Conservation (phyloP, 1,140 invertebrate species). For the Drosophila oshimai region DNA sequence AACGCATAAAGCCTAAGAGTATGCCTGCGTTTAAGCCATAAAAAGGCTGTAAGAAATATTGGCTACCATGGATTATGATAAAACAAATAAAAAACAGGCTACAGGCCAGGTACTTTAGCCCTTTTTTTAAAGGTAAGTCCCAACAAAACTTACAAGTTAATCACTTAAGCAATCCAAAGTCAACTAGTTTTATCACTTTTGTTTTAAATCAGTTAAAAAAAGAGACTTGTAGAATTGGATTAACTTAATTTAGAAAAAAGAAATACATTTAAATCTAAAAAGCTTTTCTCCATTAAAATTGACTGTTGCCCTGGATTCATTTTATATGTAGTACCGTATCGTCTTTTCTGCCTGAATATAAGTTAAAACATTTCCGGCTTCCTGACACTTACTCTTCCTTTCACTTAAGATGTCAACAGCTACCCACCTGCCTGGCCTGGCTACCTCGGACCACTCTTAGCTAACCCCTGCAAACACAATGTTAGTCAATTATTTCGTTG, state of each 20-base stretch:
- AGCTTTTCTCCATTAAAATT: background rate
- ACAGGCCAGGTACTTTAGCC: background rate
- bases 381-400: slow-evolving; percentile 47
- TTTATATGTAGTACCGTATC: background rate
- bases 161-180: no score
- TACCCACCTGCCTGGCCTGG: slow-evolving; percentile 8
- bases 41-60: slow-evolving; percentile 20
- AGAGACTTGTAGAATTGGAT: no score
- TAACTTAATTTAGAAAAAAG: no score
- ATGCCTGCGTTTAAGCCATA: slow-evolving; percentile 30
- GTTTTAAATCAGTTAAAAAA: no score
- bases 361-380: slow-evolving; percentile 3
- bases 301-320: background rate
- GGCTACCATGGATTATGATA: background rate
- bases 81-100: background rate
- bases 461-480: slow-evolving; percentile 25
- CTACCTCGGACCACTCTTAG: background rate
- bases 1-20: slow-evolving; percentile 62
- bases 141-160: background rate
- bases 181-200: no score
- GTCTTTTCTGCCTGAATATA: background rate
- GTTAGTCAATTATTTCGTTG: slow-evolving; percentile 73
- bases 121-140: background rate
- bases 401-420: slow-evolving; percentile 46
- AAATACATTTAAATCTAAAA: no score